A percentile compares a stretch with the other conserved stretches of the same genome.
phyloP scores from a whole-genome alignment of 2,888 invertebrate species.

The Tachystola acroxantha region DNA sequence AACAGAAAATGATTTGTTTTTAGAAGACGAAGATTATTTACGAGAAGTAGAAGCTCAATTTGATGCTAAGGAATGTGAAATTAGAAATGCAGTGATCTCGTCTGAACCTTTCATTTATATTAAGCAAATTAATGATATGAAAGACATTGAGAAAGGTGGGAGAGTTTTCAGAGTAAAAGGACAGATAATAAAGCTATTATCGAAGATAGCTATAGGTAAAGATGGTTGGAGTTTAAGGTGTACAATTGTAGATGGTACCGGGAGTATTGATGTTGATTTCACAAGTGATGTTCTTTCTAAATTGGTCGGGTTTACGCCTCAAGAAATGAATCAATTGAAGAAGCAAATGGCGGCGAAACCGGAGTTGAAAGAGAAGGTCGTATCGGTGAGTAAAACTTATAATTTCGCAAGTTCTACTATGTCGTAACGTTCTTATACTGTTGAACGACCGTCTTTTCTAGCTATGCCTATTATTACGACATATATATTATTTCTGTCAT shows the following conservation, averaged over 20 bases:
- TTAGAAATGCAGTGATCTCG: slow-evolving; percentile 27
- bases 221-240: slow-evolving; percentile 77
- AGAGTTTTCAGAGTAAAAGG: slow-evolving; percentile 76
- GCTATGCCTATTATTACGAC: background rate
- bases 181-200: slow-evolving; percentile 72
- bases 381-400: slow-evolving; percentile 51
- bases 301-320: slow-evolving; percentile 67
- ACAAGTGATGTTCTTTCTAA: slow-evolving; percentile 75
- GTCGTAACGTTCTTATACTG: no score
- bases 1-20: slow-evolving; percentile 43
- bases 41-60: slow-evolving; percentile 50
- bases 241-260: slow-evolving; percentile 77
- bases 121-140: slow-evolving; percentile 57
- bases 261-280: slow-evolving; percentile 73
- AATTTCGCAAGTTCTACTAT: slow-evolving; percentile 1
- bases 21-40: slow-evolving; percentile 57
- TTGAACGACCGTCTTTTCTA: no score
- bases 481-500: no score
- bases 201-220: slow-evolving; percentile 74
- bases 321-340: slow-evolving; percentile 60
- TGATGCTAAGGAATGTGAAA: slow-evolving; percentile 24
- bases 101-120: slow-evolving; percentile 63
- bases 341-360: slow-evolving; percentile 50
- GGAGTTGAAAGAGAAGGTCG: slow-evolving; percentile 47
- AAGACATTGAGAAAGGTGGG: slow-evolving; percentile 38